Percentiles rank a stretch among this genome's conserved stretches.
phyloP scores from a whole-genome alignment of 2,797 vertebrate genomes.

The Scolopax rusticola region DNA sequence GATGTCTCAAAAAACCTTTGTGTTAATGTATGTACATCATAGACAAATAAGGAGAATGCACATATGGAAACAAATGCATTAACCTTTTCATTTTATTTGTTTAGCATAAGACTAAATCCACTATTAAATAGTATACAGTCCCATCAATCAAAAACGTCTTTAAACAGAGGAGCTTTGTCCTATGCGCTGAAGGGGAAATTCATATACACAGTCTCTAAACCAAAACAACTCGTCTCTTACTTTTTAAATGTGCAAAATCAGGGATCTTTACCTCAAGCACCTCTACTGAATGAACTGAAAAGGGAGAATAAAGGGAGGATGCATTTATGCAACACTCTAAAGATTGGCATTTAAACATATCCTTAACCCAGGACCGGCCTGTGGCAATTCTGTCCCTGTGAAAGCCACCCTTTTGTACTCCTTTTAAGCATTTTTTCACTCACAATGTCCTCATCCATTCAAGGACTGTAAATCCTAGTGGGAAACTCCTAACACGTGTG shows the following conservation, averaged over 20 bases:
- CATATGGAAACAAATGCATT: background rate
- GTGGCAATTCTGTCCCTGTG: background rate
- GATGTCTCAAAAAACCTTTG: background rate
- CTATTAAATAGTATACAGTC: background rate
- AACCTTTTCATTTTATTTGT: background rate
- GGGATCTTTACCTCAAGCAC: background rate
- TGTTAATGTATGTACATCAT: background rate
- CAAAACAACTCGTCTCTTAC: background rate
- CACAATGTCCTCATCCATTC: background rate
- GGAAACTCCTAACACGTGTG: background rate
- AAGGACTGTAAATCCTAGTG: background rate
- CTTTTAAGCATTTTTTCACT: background rate
- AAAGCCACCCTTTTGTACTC: background rate
- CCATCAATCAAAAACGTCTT: background rate
- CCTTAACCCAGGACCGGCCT: background rate
- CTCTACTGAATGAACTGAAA: background rate
- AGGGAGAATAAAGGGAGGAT: background rate
- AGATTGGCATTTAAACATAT: background rate
- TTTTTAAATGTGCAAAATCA: background rate
- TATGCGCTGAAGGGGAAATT: background rate
- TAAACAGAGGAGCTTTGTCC: background rate
- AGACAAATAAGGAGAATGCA: background rate
- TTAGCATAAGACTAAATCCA: background rate
- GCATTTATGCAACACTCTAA: background rate
- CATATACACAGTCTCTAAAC: background rate